These are phyloP conservation scores for Chondrilla cf. caribensis DNA, from an alignment of 37 sponge, comb jelly and placozoan genomes.

Conservation along the genomic window DNA sequence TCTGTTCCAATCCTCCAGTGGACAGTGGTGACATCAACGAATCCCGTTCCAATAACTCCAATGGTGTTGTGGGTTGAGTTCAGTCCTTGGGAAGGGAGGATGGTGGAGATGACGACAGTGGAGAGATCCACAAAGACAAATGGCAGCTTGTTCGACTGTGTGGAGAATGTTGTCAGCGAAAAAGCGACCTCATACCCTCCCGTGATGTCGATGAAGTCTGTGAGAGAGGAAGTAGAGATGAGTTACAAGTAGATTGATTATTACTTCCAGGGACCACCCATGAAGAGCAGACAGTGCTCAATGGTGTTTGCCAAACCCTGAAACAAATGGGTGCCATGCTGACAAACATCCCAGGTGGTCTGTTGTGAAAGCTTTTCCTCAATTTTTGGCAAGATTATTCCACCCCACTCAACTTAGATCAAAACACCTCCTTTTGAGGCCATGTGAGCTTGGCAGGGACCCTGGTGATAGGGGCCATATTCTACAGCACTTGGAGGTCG, in stretches of 20 bases:
- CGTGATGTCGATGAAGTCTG: background rate
- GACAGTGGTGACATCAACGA: slow-evolving; percentile 32
- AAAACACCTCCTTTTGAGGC: too few relatives aligned
- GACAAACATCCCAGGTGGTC: too few relatives aligned
- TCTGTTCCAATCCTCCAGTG: slow-evolving; percentile 21
- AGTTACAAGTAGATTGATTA: background rate
- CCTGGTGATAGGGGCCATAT: too few relatives aligned
- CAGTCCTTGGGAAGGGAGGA: slow-evolving; percentile 44
- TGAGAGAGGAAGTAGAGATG: background rate
- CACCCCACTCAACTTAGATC: too few relatives aligned
- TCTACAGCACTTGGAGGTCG: too few relatives aligned
- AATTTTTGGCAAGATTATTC: too few relatives aligned
- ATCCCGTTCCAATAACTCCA: slow-evolving; percentile 25
- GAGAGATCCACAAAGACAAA: slow-evolving; percentile 49
- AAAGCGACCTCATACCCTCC: slow-evolving; percentile 7
- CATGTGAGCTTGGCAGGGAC: too few relatives aligned
- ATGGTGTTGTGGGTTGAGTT: slow-evolving; percentile 15
- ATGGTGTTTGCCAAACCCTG: too few relatives aligned
- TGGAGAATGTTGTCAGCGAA: background rate
- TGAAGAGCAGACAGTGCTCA: too few relatives aligned
- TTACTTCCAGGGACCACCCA: too few relatives aligned
- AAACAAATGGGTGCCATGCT: too few relatives aligned
- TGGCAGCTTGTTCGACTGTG: background rate
- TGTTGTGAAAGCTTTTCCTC: too few relatives aligned
- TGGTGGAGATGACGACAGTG: slow-evolving; percentile 12